Base-by-base conservation (phyloP, 1,140 invertebrate genomes). In the Campodea augens region DNA sequence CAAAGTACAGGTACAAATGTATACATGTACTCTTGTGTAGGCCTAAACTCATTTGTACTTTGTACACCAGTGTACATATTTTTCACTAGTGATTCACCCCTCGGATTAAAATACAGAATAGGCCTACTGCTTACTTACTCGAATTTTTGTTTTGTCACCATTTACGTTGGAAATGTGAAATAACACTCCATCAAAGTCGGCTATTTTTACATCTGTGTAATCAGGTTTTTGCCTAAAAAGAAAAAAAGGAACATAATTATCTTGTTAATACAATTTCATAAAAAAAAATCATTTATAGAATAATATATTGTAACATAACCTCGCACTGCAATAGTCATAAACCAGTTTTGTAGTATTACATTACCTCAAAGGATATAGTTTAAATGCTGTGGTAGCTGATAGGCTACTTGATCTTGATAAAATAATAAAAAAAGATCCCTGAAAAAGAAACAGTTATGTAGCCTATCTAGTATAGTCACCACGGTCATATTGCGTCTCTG, bases 91-190 rank as follows among this genome's bases (percentile, higher is more conserved):
- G n/a, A n/a, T n/a, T n/a, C n/a, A n/a, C n/a, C n/a, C n/a, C n/a
- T n/a, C n/a, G n/a, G n/a, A n/a, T n/a, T n/a, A n/a, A n/a, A n/a
- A n/a, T n/a, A n/a, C n/a, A n/a, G n/a, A n/a, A n/a, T n/a, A n/a
- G n/a, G n/a, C n/a, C n/a, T n/a, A n/a, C n/a, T n/a, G n/a, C n/a
- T n/a, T 47, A 75, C 77, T 75, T 71, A 96, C 90, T 69, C 80
- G 79, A 69, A 97, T 75, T 82, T 96, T 97, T 52, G 82, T 82
- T 73, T 95, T 96, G 63, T 98, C 91, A 52, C 77, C 79, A 67
- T 89, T 83, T 51, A 89, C 71, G 75, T 96, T 98, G 43, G 93
- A 97, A 70, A 98, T 83, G 66, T 97, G 91, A 71, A 93, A 98
- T 46, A 98, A 65, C 44, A 96, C 93, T 52, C 95, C 93, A 75